Conservation (phyloP, 2,888 invertebrate genomes). For the Cheiracanthium punctorium region DNA sequence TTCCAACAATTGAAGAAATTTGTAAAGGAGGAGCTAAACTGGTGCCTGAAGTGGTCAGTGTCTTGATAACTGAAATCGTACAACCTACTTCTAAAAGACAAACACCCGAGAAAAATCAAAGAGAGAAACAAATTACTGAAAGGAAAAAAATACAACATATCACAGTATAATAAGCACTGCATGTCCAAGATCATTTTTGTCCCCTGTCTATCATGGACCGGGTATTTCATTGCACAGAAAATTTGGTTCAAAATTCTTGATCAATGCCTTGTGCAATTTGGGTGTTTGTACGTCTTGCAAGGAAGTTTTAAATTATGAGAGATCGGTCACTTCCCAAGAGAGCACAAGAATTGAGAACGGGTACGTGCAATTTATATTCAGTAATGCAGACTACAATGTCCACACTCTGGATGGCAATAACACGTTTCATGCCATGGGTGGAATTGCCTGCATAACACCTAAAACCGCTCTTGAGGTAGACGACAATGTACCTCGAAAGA, state of each 20-base stretch:
- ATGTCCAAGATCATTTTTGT: no score
- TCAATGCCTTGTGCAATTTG: background rate
- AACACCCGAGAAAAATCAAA: no score
- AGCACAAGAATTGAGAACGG: background rate
- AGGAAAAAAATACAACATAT: no score
- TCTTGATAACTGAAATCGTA: no score
- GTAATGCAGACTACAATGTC: slow-evolving; percentile 1
- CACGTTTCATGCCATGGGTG: slow-evolving; percentile 5
- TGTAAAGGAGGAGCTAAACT: no score
- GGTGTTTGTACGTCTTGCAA: background rate
- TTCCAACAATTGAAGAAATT: no score
- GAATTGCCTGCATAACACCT: background rate
- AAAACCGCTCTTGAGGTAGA: no score
- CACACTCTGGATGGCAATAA: background rate
- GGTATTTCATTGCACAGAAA: background rate
- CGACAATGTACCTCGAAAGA: background rate
- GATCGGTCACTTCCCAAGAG: background rate
- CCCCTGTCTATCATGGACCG: no score
- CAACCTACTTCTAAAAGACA: no score
- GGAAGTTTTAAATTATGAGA: background rate
- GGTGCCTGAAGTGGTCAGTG: no score
- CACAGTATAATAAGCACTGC: no score
- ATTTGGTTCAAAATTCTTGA: background rate
- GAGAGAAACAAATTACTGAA: no score
- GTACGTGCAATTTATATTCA: background rate